A percentile compares a stretch with the other conserved stretches of the same genome.
Conservation (phyloP, 2,113 vertebrate genomes). For the Centropus bengalensis region DNA sequence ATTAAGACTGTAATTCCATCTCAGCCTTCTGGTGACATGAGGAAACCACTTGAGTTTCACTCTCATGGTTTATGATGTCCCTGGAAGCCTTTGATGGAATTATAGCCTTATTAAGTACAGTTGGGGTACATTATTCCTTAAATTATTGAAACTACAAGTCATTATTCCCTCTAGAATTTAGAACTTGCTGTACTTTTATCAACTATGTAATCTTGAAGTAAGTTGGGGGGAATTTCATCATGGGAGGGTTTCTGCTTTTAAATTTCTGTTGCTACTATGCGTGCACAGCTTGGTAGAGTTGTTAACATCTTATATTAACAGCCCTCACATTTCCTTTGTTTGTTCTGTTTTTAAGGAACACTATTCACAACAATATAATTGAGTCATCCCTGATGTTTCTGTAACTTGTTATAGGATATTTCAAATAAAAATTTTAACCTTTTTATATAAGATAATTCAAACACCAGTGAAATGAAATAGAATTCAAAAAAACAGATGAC, state of each 20-base stretch:
- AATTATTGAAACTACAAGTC: slow-evolving; percentile 58
- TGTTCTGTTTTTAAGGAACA: neutral
- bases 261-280: slow-evolving; percentile 2
- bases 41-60: slow-evolving; percentile 39
- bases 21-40: slow-evolving; percentile 55
- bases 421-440: neutral
- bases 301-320: neutral
- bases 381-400: neutral
- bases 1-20: slow-evolving; percentile 51
- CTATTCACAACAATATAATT: neutral
- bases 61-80: slow-evolving; percentile 45
- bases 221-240: neutral
- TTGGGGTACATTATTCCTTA: slow-evolving; percentile 67
- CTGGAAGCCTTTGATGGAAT: slow-evolving; percentile 56
- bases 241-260: slow-evolving; percentile 39
- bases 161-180: slow-evolving; percentile 63
- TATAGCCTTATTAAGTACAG: slow-evolving; percentile 53
- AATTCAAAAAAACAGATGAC: neutral
- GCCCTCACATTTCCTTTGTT: neutral
- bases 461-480: neutral
- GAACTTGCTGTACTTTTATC: slow-evolving; percentile 53
- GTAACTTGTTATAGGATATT: neutral
- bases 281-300: neutral
- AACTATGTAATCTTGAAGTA: slow-evolving; percentile 39
- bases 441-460: neutral